Conservation (phyloP, 2,888 invertebrate genomes). For the Cotesia congregata region DNA sequence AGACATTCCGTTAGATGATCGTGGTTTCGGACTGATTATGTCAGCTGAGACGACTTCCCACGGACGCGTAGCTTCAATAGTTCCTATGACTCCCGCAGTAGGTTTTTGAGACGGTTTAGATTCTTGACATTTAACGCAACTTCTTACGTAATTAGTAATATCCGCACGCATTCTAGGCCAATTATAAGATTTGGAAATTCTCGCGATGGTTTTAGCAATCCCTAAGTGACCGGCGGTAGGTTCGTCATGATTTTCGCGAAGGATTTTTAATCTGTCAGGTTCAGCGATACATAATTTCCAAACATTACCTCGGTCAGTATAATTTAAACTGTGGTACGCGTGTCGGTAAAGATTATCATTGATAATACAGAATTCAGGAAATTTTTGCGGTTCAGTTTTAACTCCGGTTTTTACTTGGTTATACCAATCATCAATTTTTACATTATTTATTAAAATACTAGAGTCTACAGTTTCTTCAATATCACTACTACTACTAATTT, state of each 20-base stretch:
- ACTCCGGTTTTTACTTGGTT: background rate
- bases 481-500: background rate
- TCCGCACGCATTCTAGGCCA: constrained; percentile 52
- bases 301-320: background rate
- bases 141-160: constrained; percentile 40
- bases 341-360: constrained; percentile 48
- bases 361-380: constrained; percentile 38
- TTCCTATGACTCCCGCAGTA: too few species aligned
- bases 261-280: background rate
- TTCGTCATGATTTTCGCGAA: constrained; percentile 40
- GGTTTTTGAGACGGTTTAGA: too few species aligned
- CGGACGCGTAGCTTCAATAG: too few species aligned
- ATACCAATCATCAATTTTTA: background rate
- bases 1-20: too few species aligned
- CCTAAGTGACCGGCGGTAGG: constrained; percentile 47
- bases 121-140: constrained; percentile 45
- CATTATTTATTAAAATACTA: background rate
- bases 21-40: too few species aligned
- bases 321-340: constrained; percentile 4
- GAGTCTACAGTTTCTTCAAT: background rate
- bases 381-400: background rate
- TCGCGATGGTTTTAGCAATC: constrained; percentile 31
- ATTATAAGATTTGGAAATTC: constrained; percentile 40
- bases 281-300: constrained; percentile 46
- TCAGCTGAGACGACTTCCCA: too few species aligned